phyloP scores from a whole-genome alignment of 1,140 invertebrate genomes.

The Agrilus planipennis region DNA sequence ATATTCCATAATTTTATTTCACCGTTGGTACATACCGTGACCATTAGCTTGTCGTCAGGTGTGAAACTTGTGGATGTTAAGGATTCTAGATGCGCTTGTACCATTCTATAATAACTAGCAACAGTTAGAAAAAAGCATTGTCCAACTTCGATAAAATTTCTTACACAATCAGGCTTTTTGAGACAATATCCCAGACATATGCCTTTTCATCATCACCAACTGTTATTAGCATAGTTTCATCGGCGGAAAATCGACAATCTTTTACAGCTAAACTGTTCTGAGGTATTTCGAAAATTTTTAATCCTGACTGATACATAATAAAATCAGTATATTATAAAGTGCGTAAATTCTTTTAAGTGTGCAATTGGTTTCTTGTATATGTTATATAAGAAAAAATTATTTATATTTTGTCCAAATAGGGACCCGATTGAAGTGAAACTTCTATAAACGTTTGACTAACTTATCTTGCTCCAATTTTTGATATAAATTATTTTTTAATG shows the following conservation, averaged over 20 bases:
- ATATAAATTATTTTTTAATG: too few species aligned
- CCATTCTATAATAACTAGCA: slow-evolving; percentile 30
- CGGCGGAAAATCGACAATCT: slow-evolving; percentile 54
- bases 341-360: too few species aligned
- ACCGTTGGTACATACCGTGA: slow-evolving; percentile 52
- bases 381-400: too few species aligned
- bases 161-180: slow-evolving; percentile 39
- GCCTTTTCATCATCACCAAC: slow-evolving; percentile 63
- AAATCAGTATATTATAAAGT: too few species aligned
- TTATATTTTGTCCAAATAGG: too few species aligned
- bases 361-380: too few species aligned
- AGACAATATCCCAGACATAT: slow-evolving; percentile 49
- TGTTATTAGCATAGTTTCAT: slow-evolving; percentile 48
- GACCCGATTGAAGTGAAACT: too few species aligned
- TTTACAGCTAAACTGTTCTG: slow-evolving; percentile 29
- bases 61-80: slow-evolving; percentile 51
- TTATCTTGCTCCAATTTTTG: background rate
- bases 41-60: slow-evolving; percentile 49
- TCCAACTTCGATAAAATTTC: slow-evolving; percentile 15
- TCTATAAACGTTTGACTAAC: too few species aligned
- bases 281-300: slow-evolving; percentile 24
- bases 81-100: slow-evolving; percentile 43
- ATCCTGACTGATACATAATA: slow-evolving; percentile 29
- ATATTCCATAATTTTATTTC: slow-evolving; percentile 49
- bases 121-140: background rate